Conservation (phyloP, 2,797 vertebrate species). For the Myotis pilosus region DNA sequence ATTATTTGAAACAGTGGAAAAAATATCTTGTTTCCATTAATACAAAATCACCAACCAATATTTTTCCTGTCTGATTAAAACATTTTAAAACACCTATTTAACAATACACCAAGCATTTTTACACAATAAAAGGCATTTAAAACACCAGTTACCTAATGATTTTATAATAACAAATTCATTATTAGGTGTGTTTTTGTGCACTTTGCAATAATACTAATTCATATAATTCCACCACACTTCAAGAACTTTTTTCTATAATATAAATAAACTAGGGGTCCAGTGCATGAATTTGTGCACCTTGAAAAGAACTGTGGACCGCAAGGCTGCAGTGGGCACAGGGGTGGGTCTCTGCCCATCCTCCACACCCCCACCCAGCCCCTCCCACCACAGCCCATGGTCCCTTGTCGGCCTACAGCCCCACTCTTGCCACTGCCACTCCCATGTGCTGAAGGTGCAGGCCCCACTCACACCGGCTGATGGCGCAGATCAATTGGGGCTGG, state of each 20-base stretch:
- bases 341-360: no score
- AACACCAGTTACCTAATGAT: not conserved
- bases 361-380: no score
- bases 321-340: no score
- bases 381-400: no score
- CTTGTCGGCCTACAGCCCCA: no score
- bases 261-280: not conserved
- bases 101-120: not conserved
- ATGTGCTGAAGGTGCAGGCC: no score
- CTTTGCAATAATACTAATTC: not conserved
- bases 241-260: not conserved
- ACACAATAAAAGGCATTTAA: not conserved
- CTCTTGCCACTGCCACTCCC: no score
- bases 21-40: not conserved
- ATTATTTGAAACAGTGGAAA: not conserved
- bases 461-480: accelerated
- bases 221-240: not conserved
- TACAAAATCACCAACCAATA: not conserved
- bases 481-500: accelerated
- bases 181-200: not conserved
- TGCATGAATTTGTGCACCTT: no score
- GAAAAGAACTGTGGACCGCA: no score
- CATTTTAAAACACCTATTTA: not conserved
- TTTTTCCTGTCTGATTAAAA: constrained; percentile 14
- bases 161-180: not conserved